Evolutionary conservation across 1,140 invertebrate species (phyloP), one percentile per base, ranked within the genome.

Genomic region (Zaprionus africanus): DNA sequence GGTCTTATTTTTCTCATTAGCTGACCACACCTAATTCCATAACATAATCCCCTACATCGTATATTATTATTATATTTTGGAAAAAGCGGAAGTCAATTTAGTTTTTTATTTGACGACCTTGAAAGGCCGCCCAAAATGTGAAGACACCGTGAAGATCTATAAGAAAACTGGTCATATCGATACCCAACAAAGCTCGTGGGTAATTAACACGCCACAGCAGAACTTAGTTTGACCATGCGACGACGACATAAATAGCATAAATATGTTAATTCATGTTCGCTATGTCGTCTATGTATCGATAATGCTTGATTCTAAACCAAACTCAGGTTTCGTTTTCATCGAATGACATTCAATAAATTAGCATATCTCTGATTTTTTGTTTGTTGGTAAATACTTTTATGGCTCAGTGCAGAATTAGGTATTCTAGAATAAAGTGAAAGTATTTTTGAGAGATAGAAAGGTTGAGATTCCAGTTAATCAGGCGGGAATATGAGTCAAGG

Each of bases 201-300:
- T 61, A 80, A 80, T 80, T 80, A 78, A 74, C 78, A 78, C 75
- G 36, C 59, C 63, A 57, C 49, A 72, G 56, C 49, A 72, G 63
- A 77, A 77, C 64, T 74, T 53, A 67, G 49, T 54, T 70, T 80
- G 78, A 60, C 64, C 70, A 70, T 79, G 77, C 59, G 54, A 34
- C 59, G 38, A 57, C 74, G 62, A 80, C 75, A 78, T 80, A 80
- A 80, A 73, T 81, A 76, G 79, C 76, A 81, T 79, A 81, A 81
- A 81, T 81, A 81, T 81, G 79, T 54, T 81, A 81, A 81, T 81
- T 81, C 66, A 68, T 69, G 76, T 74, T 69, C 7, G 43, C 59
- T 69, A 51, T 71, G 51, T 60, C 60, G 59, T 60, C 67, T 60
- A 70, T 70, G 34, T 41, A 41, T 46, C 34, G 53, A 59, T n/a